These are phyloP conservation scores for Schizotus pectinicornis DNA, from an alignment of 2,888 invertebrate species.

Conservation along the genomic window DNA sequence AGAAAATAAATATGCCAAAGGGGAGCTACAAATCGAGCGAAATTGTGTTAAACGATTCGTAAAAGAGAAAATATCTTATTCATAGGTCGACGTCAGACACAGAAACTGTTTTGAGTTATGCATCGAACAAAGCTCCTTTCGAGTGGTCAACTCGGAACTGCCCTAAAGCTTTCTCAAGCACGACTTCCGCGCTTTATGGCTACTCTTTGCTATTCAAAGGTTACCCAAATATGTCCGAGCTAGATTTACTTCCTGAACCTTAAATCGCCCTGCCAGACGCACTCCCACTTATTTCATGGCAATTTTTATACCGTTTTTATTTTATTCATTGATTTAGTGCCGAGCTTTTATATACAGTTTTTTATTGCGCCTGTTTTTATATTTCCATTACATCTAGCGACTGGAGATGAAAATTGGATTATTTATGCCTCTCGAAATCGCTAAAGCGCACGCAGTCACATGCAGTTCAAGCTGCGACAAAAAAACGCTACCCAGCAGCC, in stretches of 20 bases:
- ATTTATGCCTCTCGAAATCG: conserved; percentile 9
- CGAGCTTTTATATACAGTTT: conserved; percentile 9
- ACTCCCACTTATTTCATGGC: conserved; percentile 31
- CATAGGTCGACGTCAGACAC: conserved; percentile 42
- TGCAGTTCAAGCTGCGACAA: conserved; percentile 3
- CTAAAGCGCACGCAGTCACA: not conserved
- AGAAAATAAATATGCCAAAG: not conserved
- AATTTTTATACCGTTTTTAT: conserved; percentile 20
- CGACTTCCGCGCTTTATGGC: conserved; percentile 46
- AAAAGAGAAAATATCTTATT: conserved; percentile 43
- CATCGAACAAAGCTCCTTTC: conserved; percentile 33
- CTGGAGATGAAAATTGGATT: conserved; percentile 12
- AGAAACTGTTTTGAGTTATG: conserved; percentile 37
- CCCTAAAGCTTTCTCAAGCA: conserved; percentile 44
- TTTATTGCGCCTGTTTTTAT: conserved; percentile 14
- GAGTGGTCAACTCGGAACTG: conserved; percentile 47
- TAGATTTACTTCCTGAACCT: conserved; percentile 44
- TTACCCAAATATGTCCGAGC: conserved; percentile 47
- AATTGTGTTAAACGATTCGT: conserved; percentile 41
- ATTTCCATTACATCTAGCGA: conserved; percentile 7
- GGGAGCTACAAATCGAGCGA: not conserved
- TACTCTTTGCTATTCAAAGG: conserved; percentile 50
- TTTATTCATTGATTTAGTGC: conserved; percentile 21
- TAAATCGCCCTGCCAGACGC: conserved; percentile 48
- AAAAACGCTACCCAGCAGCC: not conserved